Conservation (phyloP, 2,888 invertebrate genomes). For the Oasisia sp. region DNA sequence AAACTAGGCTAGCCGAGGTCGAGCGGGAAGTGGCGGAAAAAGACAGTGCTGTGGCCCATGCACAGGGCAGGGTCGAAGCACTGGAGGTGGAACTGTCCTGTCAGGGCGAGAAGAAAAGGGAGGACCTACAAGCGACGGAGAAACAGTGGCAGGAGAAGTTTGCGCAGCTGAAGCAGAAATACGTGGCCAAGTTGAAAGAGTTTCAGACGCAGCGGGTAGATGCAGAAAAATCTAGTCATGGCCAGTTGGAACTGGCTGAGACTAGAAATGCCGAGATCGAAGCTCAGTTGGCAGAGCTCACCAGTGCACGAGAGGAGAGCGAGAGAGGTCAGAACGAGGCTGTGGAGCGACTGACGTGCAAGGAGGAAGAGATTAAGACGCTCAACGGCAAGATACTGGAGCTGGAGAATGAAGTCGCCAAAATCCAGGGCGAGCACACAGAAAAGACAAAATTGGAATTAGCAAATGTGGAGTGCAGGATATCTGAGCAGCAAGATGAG, state of each 20-base stretch:
- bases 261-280: neutral
- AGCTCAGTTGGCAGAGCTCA: neutral
- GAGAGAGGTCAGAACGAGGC: neutral
- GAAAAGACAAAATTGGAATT: neutral
- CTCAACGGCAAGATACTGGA: slow-evolving; percentile 31
- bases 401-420: slow-evolving; percentile 29
- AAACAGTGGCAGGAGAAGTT: slow-evolving; percentile 19
- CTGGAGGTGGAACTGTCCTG: neutral
- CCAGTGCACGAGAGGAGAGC: neutral
- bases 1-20: neutral
- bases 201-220: neutral
- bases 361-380: neutral
- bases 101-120: slow-evolving; percentile 17
- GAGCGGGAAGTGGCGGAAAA: neutral
- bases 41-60: neutral
- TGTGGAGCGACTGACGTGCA: neutral
- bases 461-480: neutral
- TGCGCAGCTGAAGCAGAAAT: slow-evolving; percentile 19
- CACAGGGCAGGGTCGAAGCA: neutral
- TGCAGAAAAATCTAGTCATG: neutral
- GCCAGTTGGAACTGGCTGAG: slow-evolving; percentile 3
- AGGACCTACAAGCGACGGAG: neutral
- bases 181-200: slow-evolving; percentile 13
- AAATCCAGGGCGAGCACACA: slow-evolving; percentile 21
- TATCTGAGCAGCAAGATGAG: neutral